phyloP scores from a whole-genome alignment of 2,888 invertebrate genomes.

The Pogonocherus hispidulus region DNA sequence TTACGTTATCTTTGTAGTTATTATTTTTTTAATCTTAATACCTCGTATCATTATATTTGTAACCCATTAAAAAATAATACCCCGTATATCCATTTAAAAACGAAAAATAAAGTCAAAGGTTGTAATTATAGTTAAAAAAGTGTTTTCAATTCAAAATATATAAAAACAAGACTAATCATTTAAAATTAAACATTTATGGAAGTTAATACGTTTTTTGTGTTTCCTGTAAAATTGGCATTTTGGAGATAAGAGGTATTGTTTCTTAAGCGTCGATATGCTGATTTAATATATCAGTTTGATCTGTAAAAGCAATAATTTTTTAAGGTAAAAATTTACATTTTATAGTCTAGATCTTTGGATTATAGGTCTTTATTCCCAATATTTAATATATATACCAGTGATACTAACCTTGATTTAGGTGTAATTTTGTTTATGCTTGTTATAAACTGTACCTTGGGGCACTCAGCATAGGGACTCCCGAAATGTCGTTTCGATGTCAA shows the following conservation, averaged over 20 bases:
- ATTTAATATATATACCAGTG: no score
- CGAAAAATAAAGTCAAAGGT: background rate
- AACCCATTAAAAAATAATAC: slow-evolving; percentile 1
- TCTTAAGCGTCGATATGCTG: slow-evolving; percentile 16
- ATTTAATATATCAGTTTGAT: no score
- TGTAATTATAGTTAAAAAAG: background rate
- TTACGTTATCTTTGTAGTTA: background rate
- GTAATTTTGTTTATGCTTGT: no score
- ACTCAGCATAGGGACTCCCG: no score
- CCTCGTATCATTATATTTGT: background rate
- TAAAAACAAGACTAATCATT: background rate
- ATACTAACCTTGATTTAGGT: no score
- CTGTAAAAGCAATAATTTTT: no score
- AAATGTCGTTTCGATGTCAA: no score
- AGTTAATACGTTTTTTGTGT: background rate
- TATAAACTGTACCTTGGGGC: no score
- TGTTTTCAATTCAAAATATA: background rate
- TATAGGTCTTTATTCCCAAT: no score
- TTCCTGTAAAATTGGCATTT: slow-evolving; percentile 7
- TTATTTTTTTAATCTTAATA: background rate
- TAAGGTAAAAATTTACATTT: no score
- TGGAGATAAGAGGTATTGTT: slow-evolving; percentile 10
- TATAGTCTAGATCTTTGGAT: no score
- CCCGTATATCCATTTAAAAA: background rate
- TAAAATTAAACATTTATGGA: background rate